phyloP scores from a whole-genome alignment of 2,113 vertebrate genomes.

The Salvelinus sp. region DNA sequence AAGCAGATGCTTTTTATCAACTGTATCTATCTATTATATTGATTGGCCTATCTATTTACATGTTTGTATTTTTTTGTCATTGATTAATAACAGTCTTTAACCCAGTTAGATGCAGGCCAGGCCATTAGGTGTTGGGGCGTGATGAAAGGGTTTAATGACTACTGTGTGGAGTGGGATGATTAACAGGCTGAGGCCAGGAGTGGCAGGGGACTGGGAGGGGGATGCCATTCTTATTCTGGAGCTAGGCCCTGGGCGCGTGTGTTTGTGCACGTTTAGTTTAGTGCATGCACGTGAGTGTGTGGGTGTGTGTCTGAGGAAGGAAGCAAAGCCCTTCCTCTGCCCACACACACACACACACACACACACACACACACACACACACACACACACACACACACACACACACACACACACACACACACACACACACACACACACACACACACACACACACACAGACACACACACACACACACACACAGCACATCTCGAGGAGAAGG shows the following conservation, averaged over 20 bases:
- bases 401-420: too few relatives aligned
- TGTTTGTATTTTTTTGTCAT: not conserved
- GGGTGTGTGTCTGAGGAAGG: not conserved
- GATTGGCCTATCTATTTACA: too few relatives aligned
- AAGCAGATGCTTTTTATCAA: not conserved
- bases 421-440: too few relatives aligned
- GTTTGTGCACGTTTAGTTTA: not conserved
- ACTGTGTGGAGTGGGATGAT: conserved; percentile 69
- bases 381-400: too few relatives aligned
- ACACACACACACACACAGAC: too few relatives aligned
- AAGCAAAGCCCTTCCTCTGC: too few relatives aligned
- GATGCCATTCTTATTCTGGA: not conserved
- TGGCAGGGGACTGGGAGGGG: not conserved
- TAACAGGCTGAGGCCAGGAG: conserved; percentile 53
- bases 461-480: too few relatives aligned
- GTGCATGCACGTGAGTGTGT: not conserved
- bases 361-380: too few relatives aligned
- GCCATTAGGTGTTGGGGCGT: conserved; percentile 57
- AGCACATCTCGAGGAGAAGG: not conserved
- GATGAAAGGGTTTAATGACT: conserved; percentile 64
- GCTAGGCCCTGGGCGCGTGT: not conserved
- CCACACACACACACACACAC: not conserved
- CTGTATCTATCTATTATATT: not conserved
- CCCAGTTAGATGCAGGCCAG: conserved; percentile 4
- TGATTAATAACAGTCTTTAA: conserved; percentile 42